Conservation (phyloP, 2,113 vertebrate genomes). For the Capreolus pygargus region DNA sequence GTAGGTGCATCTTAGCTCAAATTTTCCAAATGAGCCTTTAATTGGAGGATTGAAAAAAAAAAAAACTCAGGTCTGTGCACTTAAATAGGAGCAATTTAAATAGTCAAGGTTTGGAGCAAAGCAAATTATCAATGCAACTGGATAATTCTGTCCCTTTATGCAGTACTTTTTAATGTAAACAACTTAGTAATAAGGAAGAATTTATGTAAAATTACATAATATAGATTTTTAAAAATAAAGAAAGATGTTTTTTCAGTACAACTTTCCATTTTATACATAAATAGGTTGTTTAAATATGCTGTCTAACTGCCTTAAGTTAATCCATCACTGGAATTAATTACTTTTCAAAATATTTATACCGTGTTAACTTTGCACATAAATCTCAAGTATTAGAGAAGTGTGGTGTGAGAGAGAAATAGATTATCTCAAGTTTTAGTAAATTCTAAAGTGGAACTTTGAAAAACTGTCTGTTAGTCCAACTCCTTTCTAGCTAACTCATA, state of each 20-base stretch:
- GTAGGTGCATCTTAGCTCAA: slow-evolving; percentile 43
- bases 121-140: slow-evolving; percentile 43
- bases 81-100: slow-evolving; percentile 61
- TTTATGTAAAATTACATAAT: slow-evolving; percentile 35
- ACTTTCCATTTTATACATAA: slow-evolving; percentile 16
- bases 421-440: background rate
- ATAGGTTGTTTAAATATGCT: slow-evolving; percentile 26
- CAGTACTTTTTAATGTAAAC: slow-evolving; percentile 33
- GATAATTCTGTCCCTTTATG: slow-evolving; percentile 18
- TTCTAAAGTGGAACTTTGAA: slow-evolving; percentile 6
- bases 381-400: background rate
- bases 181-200: slow-evolving; percentile 15
- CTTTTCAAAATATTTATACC: slow-evolving; percentile 48
- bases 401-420: background rate
- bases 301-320: background rate
- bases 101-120: slow-evolving; percentile 26
- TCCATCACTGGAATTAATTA: slow-evolving; percentile 24
- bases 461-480: background rate
- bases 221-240: background rate
- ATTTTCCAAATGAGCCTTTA: slow-evolving; percentile 65
- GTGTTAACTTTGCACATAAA: background rate
- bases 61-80: background rate
- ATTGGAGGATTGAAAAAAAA: slow-evolving; percentile 56
- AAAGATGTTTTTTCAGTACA: background rate
- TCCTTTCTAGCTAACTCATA: background rate